phyloP scores from a whole-genome alignment of 2,797 vertebrate genomes.

The Oceanodroma leucorhoa region DNA sequence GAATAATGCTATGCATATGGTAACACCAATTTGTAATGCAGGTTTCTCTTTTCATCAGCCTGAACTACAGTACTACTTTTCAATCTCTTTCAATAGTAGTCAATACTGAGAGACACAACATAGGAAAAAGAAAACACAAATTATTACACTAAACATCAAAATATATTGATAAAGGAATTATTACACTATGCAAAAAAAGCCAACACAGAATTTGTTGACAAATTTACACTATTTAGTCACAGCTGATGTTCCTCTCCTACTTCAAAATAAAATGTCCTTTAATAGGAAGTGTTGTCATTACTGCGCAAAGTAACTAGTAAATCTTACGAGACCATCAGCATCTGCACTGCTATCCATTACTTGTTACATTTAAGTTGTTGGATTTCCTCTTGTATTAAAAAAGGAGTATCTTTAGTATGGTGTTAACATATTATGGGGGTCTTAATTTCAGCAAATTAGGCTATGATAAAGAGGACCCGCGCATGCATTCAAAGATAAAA shows the following conservation, averaged over 20 bases:
- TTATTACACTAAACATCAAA: background rate
- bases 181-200: background rate
- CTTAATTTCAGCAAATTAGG: slow-evolving; percentile 21
- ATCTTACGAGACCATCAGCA: slow-evolving; percentile 17
- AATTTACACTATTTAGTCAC: slow-evolving; percentile 32
- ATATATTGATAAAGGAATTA: background rate
- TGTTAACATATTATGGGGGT: background rate
- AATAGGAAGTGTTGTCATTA: background rate
- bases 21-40: background rate
- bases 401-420: slow-evolving; percentile 21
- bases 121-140: background rate
- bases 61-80: background rate
- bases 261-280: slow-evolving; percentile 36
- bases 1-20: background rate
- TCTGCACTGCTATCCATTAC: slow-evolving; percentile 10
- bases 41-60: background rate
- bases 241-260: slow-evolving; percentile 12
- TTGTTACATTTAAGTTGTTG: slow-evolving; percentile 11
- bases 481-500: background rate
- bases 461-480: background rate
- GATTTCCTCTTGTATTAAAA: slow-evolving; percentile 17
- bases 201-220: slow-evolving; percentile 13
- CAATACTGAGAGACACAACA: background rate
- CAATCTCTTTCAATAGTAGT: background rate
- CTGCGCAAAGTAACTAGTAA: slow-evolving; percentile 30